These are phyloP conservation scores for Bombus haemorrhoidalis DNA, from an alignment of 1,140 invertebrate species.

Conservation along the genomic window DNA sequence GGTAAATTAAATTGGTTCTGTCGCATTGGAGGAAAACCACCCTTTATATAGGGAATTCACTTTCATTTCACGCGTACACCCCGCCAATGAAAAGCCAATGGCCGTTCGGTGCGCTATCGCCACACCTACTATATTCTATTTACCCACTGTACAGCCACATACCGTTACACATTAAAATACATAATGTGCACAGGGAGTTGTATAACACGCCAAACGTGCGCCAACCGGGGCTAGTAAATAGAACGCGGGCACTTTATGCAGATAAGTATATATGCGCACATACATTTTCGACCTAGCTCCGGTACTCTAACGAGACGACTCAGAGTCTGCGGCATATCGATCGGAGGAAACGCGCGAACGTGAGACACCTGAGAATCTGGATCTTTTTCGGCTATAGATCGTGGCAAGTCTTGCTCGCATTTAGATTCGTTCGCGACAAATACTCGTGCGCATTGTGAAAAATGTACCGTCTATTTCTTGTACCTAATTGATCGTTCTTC, in stretches of 20 bases:
- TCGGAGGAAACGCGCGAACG: slow-evolving; percentile 1
- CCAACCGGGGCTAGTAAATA: slow-evolving; percentile 59
- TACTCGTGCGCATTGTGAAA: not conserved
- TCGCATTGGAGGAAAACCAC: slow-evolving; percentile 75
- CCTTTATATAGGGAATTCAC: slow-evolving; percentile 83
- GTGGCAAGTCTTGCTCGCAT: not conserved
- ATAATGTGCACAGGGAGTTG: slow-evolving; percentile 73
- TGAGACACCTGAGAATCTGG: too few relatives aligned
- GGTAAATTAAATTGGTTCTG: slow-evolving; percentile 76
- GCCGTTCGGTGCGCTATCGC: slow-evolving; percentile 71
- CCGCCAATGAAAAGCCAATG: slow-evolving; percentile 78
- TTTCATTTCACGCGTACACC: slow-evolving; percentile 80
- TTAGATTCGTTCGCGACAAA: not conserved
- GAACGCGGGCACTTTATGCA: slow-evolving; percentile 60
- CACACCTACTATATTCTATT: slow-evolving; percentile 80
- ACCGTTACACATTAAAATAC: slow-evolving; percentile 72
- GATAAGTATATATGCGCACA: slow-evolving; percentile 33
- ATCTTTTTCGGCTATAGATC: not conserved
- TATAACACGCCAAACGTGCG: slow-evolving; percentile 76
- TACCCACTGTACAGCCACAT: slow-evolving; percentile 70
- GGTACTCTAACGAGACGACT: slow-evolving; percentile 50
- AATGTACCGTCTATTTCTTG: not conserved
- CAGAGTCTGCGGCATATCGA: slow-evolving; percentile 23
- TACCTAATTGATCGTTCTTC: not conserved
- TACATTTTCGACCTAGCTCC: slow-evolving; percentile 28